These are phyloP conservation scores for Valencia hispanica DNA, from an alignment of 2,797 vertebrate species.

Conservation along the genomic window DNA sequence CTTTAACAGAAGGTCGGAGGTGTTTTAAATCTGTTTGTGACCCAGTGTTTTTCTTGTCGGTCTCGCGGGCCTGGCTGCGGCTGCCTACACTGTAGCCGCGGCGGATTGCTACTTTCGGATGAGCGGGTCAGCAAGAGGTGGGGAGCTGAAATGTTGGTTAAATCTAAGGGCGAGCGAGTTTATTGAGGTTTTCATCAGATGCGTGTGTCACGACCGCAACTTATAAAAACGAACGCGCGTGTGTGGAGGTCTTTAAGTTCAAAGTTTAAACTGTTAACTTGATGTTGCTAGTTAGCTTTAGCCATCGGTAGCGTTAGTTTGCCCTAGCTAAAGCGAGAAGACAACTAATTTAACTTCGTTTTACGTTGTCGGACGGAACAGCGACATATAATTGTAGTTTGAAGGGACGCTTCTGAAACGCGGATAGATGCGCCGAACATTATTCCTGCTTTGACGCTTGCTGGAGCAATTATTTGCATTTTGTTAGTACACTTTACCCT, in stretches of 20 bases:
- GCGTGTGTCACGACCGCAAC: not conserved
- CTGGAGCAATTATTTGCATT: constrained; percentile 35
- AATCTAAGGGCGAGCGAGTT: constrained; percentile 13
- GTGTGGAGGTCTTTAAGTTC: not conserved
- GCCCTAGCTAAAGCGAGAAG: constrained; percentile 50
- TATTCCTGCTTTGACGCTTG: not conserved
- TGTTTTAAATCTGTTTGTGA: constrained; percentile 43
- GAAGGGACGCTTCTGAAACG: not conserved
- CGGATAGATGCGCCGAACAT: not conserved
- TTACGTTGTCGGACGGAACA: not conserved
- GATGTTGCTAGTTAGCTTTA: constrained; percentile 70
- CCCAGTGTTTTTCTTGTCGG: constrained; percentile 78
- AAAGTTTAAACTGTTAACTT: constrained; percentile 45
- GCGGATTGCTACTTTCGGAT: constrained; percentile 75
- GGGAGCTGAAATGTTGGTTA: constrained; percentile 30
- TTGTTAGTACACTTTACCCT: constrained; percentile 52
- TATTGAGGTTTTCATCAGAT: not conserved
- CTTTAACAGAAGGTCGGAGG: constrained; percentile 25
- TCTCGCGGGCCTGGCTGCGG: constrained; percentile 72
- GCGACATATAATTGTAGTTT: not conserved
- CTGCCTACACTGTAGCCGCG: constrained; percentile 74
- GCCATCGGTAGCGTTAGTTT: constrained; percentile 57
- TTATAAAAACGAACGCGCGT: not conserved
- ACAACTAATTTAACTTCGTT: constrained; percentile 27
- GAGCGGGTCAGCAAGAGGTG: constrained; percentile 70